These are phyloP conservation scores for Haliaeetus leucogaster DNA, from an alignment of 2,113 vertebrate genomes.

Conservation along the genomic window DNA sequence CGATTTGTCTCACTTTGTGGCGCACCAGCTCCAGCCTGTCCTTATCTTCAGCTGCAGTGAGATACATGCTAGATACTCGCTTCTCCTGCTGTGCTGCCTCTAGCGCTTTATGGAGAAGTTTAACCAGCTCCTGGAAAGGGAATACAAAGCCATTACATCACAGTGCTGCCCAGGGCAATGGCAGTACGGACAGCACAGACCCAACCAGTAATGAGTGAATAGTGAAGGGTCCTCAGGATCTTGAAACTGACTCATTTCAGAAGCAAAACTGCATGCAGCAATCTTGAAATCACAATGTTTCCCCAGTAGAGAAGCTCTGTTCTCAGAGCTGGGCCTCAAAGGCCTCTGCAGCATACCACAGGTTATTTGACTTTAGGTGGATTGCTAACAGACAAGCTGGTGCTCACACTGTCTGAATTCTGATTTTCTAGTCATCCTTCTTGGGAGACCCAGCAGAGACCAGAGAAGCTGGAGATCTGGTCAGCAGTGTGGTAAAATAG, in stretches of 20 bases:
- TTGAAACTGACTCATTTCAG: not conserved
- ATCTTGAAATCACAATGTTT: not conserved
- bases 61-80: slow-evolving; percentile 78
- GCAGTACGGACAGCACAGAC: not conserved
- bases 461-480: not conserved
- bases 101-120: slow-evolving; percentile 88
- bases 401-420: not conserved
- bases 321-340: not conserved
- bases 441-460: not conserved
- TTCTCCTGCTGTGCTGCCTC: slow-evolving; percentile 92
- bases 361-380: not conserved
- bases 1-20: slow-evolving; percentile 84
- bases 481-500: not conserved
- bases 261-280: not conserved
- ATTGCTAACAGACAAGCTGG: not conserved
- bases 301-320: not conserved
- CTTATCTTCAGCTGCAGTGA: slow-evolving; percentile 77
- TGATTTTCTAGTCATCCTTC: not conserved
- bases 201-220: not conserved
- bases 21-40: slow-evolving; percentile 86
- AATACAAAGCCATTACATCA: not conserved
- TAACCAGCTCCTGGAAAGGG: slow-evolving; percentile 84
- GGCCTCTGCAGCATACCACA: not conserved
- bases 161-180: not conserved
- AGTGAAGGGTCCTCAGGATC: not conserved